Base-by-base conservation (phyloP, 2,888 invertebrate species). In the Idaea biselata region DNA sequence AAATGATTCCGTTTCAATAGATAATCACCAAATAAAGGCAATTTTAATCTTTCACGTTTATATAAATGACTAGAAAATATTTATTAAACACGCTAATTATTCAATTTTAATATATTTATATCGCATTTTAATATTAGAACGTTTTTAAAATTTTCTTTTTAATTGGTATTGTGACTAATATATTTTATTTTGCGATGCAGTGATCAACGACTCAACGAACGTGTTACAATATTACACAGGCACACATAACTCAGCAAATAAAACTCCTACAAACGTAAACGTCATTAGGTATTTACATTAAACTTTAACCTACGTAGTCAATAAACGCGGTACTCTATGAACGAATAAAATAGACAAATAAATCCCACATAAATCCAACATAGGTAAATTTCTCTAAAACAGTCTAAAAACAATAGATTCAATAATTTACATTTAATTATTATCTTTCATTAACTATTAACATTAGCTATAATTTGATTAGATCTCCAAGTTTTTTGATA, bases 361-460 rank as follows among this genome's bases (percentile, higher is more conserved):
- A 91, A 89, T 82, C 25, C 75, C 82, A 87, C 83, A 82, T 83
- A 86, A 82, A 79, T 86, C 88, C 81, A 92, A 92, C 92, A 83
- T 84, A 92, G 91, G 92, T 92, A 92, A 89, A 92, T 91, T 92
- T 91, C 88, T 92, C 92, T 92, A 92, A 91, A 91, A 92, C 88
- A 89, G 82, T 88, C 84, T 85, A 77, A 87, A 25, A 91, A 89
- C 87, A 81, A 88, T 89, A 25, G 25, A 88, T 80, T 80, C 76
- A 82, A 80, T 82, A 83, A 86, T 83, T 87, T 90, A 91, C 87
- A 90, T 82, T 25, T 82, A 80, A 77, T 86, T 83, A 86, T 86
- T 83, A 87, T 89, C 78, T 86, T 90, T 87, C 82, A 87, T 86
- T 88, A 89, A 79, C 87, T 91, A 88, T 90, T 89, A 92, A 91